Conservation (phyloP, 1,140 invertebrate species). For the Steinernema khuongi region DNA sequence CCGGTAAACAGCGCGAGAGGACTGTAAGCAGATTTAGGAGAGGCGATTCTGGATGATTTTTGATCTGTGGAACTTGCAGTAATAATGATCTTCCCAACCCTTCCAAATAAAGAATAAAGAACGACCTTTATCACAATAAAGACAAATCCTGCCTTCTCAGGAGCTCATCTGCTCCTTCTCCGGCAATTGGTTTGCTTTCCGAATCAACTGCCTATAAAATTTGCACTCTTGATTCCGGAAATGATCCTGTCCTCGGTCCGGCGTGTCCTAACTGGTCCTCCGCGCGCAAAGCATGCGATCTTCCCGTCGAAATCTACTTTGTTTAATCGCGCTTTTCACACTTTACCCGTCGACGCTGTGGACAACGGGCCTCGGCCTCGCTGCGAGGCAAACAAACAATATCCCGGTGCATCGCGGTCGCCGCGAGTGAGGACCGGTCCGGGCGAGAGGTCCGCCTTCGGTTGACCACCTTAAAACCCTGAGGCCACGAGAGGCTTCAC, state of each 20-base stretch:
- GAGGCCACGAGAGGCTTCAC: background rate
- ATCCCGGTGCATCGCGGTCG: constrained; percentile 2
- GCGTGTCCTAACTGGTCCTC: background rate
- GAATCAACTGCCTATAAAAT: background rate
- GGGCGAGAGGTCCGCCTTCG: background rate
- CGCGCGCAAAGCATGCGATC: background rate
- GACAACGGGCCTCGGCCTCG: too few species aligned
- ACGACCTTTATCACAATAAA: too few species aligned
- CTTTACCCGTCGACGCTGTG: background rate
- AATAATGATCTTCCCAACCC: too few species aligned
- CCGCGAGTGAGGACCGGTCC: background rate
- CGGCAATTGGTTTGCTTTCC: too few species aligned
- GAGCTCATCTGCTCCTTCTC: too few species aligned
- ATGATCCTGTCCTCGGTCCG: background rate
- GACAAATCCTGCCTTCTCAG: too few species aligned
- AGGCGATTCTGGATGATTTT: too few species aligned
- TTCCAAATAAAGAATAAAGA: too few species aligned
- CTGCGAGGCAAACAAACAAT: constrained; percentile 1
- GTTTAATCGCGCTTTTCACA: background rate
- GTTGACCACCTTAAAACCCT: constrained; percentile 10
- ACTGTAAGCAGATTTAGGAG: too few species aligned
- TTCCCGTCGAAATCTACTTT: too few species aligned
- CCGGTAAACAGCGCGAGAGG: too few species aligned
- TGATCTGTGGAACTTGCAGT: too few species aligned
- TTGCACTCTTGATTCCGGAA: background rate